Evolutionary conservation across 1,140 invertebrate genomes (phyloP).

Genomic region (Lasioglossum baleicum): DNA sequence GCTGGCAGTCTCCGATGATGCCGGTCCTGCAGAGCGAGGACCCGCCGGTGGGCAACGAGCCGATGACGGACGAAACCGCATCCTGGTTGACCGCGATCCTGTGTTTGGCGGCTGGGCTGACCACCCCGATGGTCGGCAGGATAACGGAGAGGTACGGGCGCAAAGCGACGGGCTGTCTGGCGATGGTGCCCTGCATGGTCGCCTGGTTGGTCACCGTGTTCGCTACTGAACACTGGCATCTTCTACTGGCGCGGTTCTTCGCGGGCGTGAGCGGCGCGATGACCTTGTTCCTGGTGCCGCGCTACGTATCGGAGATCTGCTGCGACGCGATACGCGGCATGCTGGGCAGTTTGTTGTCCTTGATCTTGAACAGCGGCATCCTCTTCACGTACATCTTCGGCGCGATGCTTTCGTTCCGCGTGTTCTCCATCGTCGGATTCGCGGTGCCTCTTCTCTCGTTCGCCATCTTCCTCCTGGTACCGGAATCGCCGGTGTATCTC

Average conservation of each 20-base stretch:
- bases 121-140: constrained; percentile 63
- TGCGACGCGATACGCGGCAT: constrained; percentile 81
- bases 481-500: constrained; percentile 82
- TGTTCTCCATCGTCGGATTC: constrained; percentile 75
- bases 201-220: constrained; percentile 75
- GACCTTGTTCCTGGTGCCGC: constrained; percentile 77
- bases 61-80: constrained; percentile 76
- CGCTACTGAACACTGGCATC: constrained; percentile 61
- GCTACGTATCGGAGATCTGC: constrained; percentile 83
- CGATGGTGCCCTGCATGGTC: constrained; percentile 61
- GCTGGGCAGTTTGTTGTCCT: constrained; percentile 78
- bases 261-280: constrained; percentile 80
- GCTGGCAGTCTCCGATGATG: constrained; percentile 81
- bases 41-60: constrained; percentile 71
- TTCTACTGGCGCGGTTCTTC: constrained; percentile 72
- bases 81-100: constrained; percentile 78
- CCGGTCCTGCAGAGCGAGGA: constrained; percentile 73
- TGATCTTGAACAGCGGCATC: constrained; percentile 82
- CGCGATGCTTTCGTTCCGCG: constrained; percentile 77
- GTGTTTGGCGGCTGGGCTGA: constrained; percentile 70
- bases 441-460: constrained; percentile 78
- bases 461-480: constrained; percentile 79
- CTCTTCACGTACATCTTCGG: constrained; percentile 82
- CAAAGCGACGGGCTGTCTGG: constrained; percentile 69
- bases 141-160: constrained; percentile 75